phyloP scores from a whole-genome alignment of 2,797 vertebrate species.

The Falco cherrug region DNA sequence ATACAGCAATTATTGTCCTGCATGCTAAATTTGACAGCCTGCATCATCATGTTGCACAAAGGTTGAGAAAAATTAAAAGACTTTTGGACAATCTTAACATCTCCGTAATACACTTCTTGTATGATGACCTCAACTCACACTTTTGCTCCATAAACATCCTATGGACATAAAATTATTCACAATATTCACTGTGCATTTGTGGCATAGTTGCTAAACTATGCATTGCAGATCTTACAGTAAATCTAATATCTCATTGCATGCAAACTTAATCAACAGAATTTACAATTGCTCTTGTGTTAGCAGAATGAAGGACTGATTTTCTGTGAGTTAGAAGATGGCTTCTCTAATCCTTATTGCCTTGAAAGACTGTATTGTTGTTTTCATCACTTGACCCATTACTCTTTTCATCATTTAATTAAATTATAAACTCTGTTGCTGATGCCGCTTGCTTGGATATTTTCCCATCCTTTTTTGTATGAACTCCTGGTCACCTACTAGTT shows the following conservation, averaged over 20 bases:
- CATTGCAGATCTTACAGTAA: neutral
- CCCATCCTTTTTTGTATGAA: conserved; percentile 44
- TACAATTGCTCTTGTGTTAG: conserved; percentile 61
- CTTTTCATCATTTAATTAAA: conserved; percentile 67
- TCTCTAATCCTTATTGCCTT: conserved; percentile 34
- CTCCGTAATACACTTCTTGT: neutral
- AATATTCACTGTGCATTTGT: neutral
- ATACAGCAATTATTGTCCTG: neutral
- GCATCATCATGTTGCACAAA: neutral
- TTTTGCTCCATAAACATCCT: conserved; percentile 15
- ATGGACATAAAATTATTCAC: neutral
- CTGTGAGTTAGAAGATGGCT: conserved; percentile 39
- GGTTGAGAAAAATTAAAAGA: neutral
- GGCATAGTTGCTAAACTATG: neutral
- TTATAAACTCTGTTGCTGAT: conserved; percentile 49
- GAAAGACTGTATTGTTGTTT: conserved; percentile 64
- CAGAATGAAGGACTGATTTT: conserved; percentile 57
- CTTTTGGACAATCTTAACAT: neutral
- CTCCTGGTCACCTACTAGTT: conserved; percentile 43
- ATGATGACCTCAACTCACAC: neutral
- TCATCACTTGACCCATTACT: conserved; percentile 55
- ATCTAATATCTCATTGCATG: conserved; percentile 17
- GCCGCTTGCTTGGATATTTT: neutral
- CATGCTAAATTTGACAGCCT: neutral
- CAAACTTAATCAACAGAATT: conserved; percentile 39